Evolutionary conservation across 1,140 invertebrate species (phyloP).

Genomic region (Pseudomyrmex sp.): DNA sequence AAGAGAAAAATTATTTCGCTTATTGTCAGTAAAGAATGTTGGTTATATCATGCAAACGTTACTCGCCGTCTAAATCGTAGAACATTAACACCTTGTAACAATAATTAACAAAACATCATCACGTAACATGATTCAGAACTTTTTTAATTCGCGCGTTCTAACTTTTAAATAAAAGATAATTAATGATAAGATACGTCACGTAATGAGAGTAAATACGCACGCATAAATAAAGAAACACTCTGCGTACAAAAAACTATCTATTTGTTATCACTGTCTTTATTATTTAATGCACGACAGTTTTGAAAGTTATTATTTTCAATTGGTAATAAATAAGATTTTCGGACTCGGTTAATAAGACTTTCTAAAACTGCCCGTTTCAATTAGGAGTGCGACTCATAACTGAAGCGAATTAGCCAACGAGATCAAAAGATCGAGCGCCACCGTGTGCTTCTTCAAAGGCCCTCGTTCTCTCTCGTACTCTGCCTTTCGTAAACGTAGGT

Average conservation of each 20-base stretch:
- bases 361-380: constrained; percentile 40
- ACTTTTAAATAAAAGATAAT: too few species aligned
- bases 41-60: constrained; percentile 27
- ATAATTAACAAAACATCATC: too few species aligned
- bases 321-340: constrained; percentile 24
- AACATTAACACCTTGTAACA: neutral
- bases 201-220: too few species aligned
- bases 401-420: constrained; percentile 48
- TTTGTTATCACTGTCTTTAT: neutral
- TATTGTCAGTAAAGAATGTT: neutral
- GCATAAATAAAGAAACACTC: too few species aligned
- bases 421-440: constrained; percentile 55
- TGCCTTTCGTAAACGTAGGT: constrained; percentile 28
- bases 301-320: neutral
- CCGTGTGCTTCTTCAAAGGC: constrained; percentile 44
- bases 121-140: too few species aligned
- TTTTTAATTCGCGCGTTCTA: too few species aligned
- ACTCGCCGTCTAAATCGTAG: neutral
- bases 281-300: neutral
- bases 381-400: constrained; percentile 24
- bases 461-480: constrained; percentile 29
- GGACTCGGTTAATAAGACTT: constrained; percentile 21
- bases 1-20: constrained; percentile 6
- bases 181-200: too few species aligned
- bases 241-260: too few species aligned